Base-by-base conservation (phyloP, 2,113 vertebrate genomes). In the Danio rerio region DNA sequence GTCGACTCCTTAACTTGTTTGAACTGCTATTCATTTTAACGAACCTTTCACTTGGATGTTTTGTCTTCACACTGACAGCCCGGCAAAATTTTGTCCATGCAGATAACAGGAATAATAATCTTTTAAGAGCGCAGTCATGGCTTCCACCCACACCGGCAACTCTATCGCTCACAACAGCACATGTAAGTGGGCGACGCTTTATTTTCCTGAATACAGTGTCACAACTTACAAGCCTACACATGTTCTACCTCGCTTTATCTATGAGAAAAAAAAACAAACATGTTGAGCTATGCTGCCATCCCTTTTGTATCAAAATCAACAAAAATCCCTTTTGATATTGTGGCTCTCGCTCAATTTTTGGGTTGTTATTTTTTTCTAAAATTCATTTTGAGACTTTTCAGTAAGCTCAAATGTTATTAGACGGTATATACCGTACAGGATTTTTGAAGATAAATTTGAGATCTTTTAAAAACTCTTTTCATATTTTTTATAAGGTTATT, bases 161-260 rank as follows among this genome's bases (percentile, higher is more conserved):
- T 21, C 8, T 42, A 49, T 69, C 43, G 1, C 68, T 50, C 47
- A 50, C 13, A 49, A 71, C 49, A 71, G 6, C 18, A 21, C 69
- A 71, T 31, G 15, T 42, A 45, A 18, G 40, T 50, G 6, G n/a
- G 18, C n/a, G 68, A 18, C 11, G 4, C 49, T 52, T 71, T 13
- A 11, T 8, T 12, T 71, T 5, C 7, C 12, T 52, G 12, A 49
- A 7, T 7, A 6, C 16, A 47, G 11, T 18, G 9, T 16, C 13
- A 66, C 4, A 9, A 45, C 40, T n/a, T 43, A 66, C 42, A 18
- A 68, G 45, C 42, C 65, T 66, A 66, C 63, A 66, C 0, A 5
- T 45, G 45, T 47, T 68, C 65, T 66, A 66, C 40, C 16, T 68
- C 18, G 65, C 65, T 68, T 68, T 47, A 15, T 65, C 15, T 40